Evolutionary conservation across 2,888 invertebrate genomes (phyloP), one percentile per base, ranked within the genome.

Genomic region (Bedellia somnulentella): DNA sequence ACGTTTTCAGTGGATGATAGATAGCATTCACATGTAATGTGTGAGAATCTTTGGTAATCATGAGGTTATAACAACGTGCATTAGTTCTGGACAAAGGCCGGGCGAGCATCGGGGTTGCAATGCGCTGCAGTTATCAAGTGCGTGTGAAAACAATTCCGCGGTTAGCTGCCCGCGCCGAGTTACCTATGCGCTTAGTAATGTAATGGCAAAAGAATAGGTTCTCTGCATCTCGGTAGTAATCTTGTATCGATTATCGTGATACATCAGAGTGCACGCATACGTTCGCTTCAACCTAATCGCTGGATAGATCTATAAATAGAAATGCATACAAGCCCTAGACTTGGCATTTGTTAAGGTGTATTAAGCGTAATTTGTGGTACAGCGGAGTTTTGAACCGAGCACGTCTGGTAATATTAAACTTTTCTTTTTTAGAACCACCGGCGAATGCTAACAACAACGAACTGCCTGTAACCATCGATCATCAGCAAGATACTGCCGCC

Each of bases 391-490:
- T 5, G 18, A 18, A 5, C 18, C 5, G 14, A 8, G 13, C 10
- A 13, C 14, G 26, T 11, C 13, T 14, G 15, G 5, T 12, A 12
- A 6, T 9, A 18, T 18, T 18, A 14, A 16, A 24, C 40, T 36
- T 42, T 50, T 36, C 42, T 32, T 47, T 59, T 58, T 47, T 71
- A 82, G 82, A 82, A 46, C 75, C 79, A 29, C 59, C 73, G 37
- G 57, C 47, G 37, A 66, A 48, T n/a, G 42, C 46, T 8, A 61
- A 60, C 39, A 59, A 67, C 21, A 56, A 60, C 17, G 83, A 81
- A 23, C 64, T 89, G 37, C 89, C 89, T 0, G 80, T 89, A 4
- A 85, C 86, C 9, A 82, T 90, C 52, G 89, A 89, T 39, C 83
- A 87, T 30, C 85, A 87, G 29, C 87, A 87, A 60, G 89, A 89